Base-by-base conservation (phyloP, 2,888 invertebrate genomes). In the Protodeltote pygarga region DNA sequence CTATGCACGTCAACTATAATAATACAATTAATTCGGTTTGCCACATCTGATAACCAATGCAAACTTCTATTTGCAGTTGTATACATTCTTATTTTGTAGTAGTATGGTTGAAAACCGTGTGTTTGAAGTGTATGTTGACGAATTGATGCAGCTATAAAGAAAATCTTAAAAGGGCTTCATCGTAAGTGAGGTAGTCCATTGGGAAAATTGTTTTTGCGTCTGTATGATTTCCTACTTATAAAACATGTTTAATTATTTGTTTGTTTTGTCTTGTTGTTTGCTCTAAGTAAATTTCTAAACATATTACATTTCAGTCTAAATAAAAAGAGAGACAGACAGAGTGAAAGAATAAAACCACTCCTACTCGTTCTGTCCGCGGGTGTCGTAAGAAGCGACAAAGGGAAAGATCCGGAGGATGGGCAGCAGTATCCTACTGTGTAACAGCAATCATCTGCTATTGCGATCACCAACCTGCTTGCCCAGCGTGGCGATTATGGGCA, bases 1-100 rank as follows among this genome's bases (percentile, higher is more conserved):
- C 89, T 53, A 58, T 35, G 27, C 81, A 65, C 83, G 81, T 74
- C 47, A 60, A 42, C 79, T 77, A 80, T 90, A 88, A 89, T 89
- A 89, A 89, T 89, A 88, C 85, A 88, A 90, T 90, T 89, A 89
- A 90, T 87, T 89, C 88, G 61, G 82, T 82, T 74, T 67, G 71
- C 58, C 71, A 68, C 65, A 68, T 71, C 68, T 61, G 71, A 68
- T 83, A 63, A 58, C 48, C 73, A 54, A 65, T 17, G 47, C 53
- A 28, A 65, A 31, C 19, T 53, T 71, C 47, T 42, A 37, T 58
- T 49, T 75, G 63, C 73, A 19, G 11, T 8, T 24, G n/a, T 17
- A 52, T 24, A 57, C 53, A 64, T 44, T 34, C 32, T 49, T 63
- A 51, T 59, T 33, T 3, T 24, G 8, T 25, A 4, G 11, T 1